phyloP scores from a whole-genome alignment of 2,797 vertebrate species.

The Catamblyrhynchus diadema region DNA sequence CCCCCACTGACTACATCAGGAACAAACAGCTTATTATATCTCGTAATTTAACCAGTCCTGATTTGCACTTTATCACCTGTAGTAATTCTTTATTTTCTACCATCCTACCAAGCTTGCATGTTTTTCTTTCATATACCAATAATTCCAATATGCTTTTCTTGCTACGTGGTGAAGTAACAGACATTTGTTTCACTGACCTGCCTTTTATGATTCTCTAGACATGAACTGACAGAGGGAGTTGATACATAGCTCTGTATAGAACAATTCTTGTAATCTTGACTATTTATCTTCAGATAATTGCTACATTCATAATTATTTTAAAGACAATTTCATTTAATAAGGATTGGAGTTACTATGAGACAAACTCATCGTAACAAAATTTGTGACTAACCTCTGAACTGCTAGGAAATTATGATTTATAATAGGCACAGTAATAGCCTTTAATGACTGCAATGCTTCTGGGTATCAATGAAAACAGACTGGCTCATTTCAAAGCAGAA shows the following conservation, averaged over 20 bases:
- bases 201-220: background rate
- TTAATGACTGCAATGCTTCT: slow-evolving; percentile 38
- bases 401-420: slow-evolving; percentile 49
- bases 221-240: background rate
- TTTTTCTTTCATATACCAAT: background rate
- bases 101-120: background rate
- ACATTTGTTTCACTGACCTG: background rate
- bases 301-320: background rate
- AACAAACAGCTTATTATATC: background rate
- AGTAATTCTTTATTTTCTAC: background rate
- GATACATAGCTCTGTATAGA: background rate
- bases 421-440: slow-evolving; percentile 39
- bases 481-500: slow-evolving; percentile 32
- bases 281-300: slow-evolving; percentile 7
- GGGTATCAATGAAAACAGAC: slow-evolving; percentile 16
- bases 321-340: background rate
- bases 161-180: background rate
- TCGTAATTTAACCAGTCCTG: background rate
- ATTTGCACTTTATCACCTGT: background rate
- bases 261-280: background rate
- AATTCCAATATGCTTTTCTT: background rate
- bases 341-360: background rate
- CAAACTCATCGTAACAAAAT: background rate
- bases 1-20: background rate
- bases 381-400: slow-evolving; percentile 18